Base-by-base conservation (phyloP, 2,888 invertebrate species). In the Nomada fabriciana region DNA sequence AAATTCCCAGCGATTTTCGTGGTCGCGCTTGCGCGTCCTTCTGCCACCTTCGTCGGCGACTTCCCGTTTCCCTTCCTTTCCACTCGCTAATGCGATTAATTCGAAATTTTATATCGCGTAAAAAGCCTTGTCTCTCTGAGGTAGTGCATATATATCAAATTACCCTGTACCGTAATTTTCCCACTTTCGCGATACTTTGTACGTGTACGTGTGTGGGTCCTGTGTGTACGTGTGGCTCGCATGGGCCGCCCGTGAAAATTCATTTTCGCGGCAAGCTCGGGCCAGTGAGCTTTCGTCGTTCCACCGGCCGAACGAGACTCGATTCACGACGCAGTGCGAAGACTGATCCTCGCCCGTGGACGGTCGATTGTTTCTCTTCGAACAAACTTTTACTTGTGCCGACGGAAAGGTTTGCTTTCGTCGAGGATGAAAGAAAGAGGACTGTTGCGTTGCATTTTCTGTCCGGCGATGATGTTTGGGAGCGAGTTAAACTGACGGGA, bases 131-230 rank as follows among this genome's bases (percentile, higher is more conserved):
- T 70, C 59, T 70, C 59, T 70, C 71, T 79, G 73, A 81, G 81
- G 81, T 81, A 81, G 81, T 65, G 72, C 61, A 80, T 72, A 55
- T 36, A 59, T 50, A 73, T 81, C 73, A 64, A 79, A 79, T 81
- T 81, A 81, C 81, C 81, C 79, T 81, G 81, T 81, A 79, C 79
- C 64, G 42, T 81, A 60, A 70, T 79, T 79, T 80, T 70, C 57
- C 65, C 69, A 69, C 42, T 72, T 73, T 69, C 60, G 60, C 59
- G 67, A 57, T 23, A 43, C 63, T 77, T 55, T 36, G 43, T 50
- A 70, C 59, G 60, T 60, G 70, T n/a, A 7, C 52, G 20, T 25
- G 47, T 47, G n/a, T n/a, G 15, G 47, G 13, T 47, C 59, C 47
- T 15, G 18, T 47, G 25, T 15, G 15, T 25, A 23, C 7, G 25